Percentiles rank a stretch among this genome's conserved stretches.
phyloP scores from a whole-genome alignment of 37 sponge, comb jelly and placozoan genomes.

The Spongilla lacustris region DNA sequence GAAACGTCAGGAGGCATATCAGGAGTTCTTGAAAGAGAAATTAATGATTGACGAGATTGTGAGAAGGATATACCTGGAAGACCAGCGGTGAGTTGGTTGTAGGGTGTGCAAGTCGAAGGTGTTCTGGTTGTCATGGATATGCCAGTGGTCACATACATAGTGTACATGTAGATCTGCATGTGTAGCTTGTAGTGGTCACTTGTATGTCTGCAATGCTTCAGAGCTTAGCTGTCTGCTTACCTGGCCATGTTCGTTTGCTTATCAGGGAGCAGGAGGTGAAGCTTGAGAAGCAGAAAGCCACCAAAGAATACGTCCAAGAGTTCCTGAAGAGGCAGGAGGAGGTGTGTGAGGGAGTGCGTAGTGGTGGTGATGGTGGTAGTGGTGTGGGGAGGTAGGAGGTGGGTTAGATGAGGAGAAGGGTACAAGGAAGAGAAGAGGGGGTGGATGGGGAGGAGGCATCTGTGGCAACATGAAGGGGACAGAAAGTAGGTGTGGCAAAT shows the following conservation, averaged over 20 bases:
- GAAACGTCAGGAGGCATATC: slow-evolving; percentile 83
- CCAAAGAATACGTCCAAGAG: slow-evolving; percentile 84
- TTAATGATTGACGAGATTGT: slow-evolving; percentile 99
- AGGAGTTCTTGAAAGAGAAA: slow-evolving; percentile 98
- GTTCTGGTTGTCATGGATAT: background rate
- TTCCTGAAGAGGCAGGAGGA: slow-evolving; percentile 87
- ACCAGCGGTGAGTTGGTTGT: slow-evolving; percentile 56
- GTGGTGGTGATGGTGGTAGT: no score
- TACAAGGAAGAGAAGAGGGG: no score
- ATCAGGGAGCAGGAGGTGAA: slow-evolving; percentile 71
- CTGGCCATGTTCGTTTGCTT: no score
- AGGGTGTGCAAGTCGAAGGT: background rate
- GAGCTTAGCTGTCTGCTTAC: no score
- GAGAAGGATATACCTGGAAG: slow-evolving; percentile 97
- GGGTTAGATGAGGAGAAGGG: no score
- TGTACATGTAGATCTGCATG: background rate
- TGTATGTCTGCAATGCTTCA: background rate
- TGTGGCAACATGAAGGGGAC: no score
- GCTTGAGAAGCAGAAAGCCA: slow-evolving; percentile 90
- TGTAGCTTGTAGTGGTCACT: background rate
- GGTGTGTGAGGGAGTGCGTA: slow-evolving; percentile 11
- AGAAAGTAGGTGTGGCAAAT: no score
- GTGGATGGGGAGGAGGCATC: no score
- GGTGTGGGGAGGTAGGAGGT: background rate
- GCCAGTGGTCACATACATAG: no score